Conservation (phyloP, 1,140 invertebrate genomes). For the Uloborus diversus region DNA sequence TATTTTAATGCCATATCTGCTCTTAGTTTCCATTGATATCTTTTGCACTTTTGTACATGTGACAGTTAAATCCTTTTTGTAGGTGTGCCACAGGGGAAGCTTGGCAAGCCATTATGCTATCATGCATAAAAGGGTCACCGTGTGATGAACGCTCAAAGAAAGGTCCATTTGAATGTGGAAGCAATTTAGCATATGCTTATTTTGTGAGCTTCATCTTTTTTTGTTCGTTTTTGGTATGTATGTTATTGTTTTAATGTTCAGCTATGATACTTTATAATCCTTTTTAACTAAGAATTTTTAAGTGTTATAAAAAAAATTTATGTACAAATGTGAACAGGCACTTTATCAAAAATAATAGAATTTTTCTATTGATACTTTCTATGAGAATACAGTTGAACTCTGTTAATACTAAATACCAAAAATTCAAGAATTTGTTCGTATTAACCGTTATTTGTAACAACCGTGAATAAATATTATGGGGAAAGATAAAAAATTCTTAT, state of each 20-base stretch:
- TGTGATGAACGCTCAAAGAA: slow-evolving; percentile 77
- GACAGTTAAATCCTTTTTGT: slow-evolving; percentile 23
- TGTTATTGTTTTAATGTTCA: not conserved
- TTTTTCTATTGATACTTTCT: too few relatives aligned
- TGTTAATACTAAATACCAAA: too few relatives aligned
- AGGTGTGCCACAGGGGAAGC: slow-evolving; percentile 99
- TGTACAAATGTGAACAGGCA: too few relatives aligned
- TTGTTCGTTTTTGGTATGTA: slow-evolving; percentile 95
- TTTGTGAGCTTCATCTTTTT: slow-evolving; percentile 99
- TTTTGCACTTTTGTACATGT: not conserved
- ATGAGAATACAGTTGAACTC: too few relatives aligned
- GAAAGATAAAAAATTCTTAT: too few relatives aligned
- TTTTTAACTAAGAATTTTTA: not conserved
- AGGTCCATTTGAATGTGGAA: slow-evolving; percentile 79
- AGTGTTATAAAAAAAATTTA: too few relatives aligned
- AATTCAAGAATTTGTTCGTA: too few relatives aligned
- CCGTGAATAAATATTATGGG: too few relatives aligned
- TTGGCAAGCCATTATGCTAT: slow-evolving; percentile 99
- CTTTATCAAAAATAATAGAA: too few relatives aligned
- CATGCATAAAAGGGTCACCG: slow-evolving; percentile 82
- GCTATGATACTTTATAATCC: not conserved
- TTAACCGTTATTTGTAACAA: too few relatives aligned
- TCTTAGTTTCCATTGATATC: not conserved
- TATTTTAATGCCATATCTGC: not conserved
- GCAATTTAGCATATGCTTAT: slow-evolving; percentile 95